Conservation (phyloP, 2,888 invertebrate species). For the Rhabditoides inermis region DNA sequence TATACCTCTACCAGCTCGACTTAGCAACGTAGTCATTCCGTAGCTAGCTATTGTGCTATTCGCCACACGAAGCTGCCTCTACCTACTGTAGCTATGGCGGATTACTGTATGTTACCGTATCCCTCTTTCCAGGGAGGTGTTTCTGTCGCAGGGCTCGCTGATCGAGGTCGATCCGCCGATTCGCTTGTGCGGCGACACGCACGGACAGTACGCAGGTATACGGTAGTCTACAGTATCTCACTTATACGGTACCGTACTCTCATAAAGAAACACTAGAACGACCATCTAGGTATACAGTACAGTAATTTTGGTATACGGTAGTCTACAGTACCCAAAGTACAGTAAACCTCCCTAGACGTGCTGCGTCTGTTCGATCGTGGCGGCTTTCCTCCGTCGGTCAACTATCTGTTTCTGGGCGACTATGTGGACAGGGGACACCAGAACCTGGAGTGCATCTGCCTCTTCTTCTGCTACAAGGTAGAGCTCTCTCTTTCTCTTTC, state of each 20-base stretch:
- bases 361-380: slow-evolving; percentile 31
- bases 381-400: slow-evolving; percentile 33
- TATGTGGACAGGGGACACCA: slow-evolving; percentile 42
- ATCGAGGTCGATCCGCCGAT: slow-evolving; percentile 36
- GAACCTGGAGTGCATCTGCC: slow-evolving; percentile 30
- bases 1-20: background rate
- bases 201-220: slow-evolving; percentile 39
- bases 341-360: too few relatives aligned
- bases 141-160: slow-evolving; percentile 25
- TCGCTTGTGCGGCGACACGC: slow-evolving; percentile 39
- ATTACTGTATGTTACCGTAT: background rate
- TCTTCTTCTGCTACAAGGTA: slow-evolving; percentile 35
- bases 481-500: too few relatives aligned
- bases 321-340: too few relatives aligned
- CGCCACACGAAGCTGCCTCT: background rate
- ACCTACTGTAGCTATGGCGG: background rate
- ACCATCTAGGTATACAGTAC: too few relatives aligned
- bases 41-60: too few relatives aligned
- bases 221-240: too few relatives aligned
- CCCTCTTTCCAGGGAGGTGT: slow-evolving; percentile 12
- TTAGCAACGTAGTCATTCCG: too few relatives aligned
- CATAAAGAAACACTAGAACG: too few relatives aligned
- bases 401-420: slow-evolving; percentile 43
- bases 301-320: background rate
- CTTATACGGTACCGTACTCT: too few relatives aligned